Percentiles rank a stretch among this genome's conserved stretches.
Conservation (phyloP, 2,888 invertebrate genomes). For the Branchellion lobata region DNA sequence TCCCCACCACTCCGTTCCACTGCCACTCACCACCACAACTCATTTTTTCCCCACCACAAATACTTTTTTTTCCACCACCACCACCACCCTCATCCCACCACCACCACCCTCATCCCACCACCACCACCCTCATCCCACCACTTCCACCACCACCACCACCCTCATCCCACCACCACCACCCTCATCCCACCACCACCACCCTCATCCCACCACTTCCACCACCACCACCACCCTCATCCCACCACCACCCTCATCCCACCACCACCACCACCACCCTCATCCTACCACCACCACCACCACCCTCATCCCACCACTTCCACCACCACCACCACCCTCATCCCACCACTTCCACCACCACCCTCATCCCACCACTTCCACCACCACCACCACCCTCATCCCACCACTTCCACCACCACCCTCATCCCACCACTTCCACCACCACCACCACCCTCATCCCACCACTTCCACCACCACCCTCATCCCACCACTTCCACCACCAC, state of each 20-base stretch:
- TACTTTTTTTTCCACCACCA: background rate
- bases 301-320: background rate
- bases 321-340: background rate
- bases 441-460: too few relatives aligned
- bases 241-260: slow-evolving; percentile 46
- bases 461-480: too few relatives aligned
- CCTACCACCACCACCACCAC: too few relatives aligned
- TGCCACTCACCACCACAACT: too few relatives aligned
- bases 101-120: too few relatives aligned
- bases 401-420: background rate
- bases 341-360: too few relatives aligned
- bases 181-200: slow-evolving; percentile 53
- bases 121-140: too few relatives aligned
- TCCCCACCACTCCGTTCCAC: too few relatives aligned
- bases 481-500: background rate
- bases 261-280: background rate
- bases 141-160: background rate
- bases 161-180: background rate
- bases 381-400: too few relatives aligned
- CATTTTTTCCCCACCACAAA: background rate
- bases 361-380: too few relatives aligned
- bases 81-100: background rate
- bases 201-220: slow-evolving; percentile 46
- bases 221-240: slow-evolving; percentile 43
- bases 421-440: background rate